phyloP scores from a whole-genome alignment of 2,888 invertebrate genomes.

The Volucella inanis region DNA sequence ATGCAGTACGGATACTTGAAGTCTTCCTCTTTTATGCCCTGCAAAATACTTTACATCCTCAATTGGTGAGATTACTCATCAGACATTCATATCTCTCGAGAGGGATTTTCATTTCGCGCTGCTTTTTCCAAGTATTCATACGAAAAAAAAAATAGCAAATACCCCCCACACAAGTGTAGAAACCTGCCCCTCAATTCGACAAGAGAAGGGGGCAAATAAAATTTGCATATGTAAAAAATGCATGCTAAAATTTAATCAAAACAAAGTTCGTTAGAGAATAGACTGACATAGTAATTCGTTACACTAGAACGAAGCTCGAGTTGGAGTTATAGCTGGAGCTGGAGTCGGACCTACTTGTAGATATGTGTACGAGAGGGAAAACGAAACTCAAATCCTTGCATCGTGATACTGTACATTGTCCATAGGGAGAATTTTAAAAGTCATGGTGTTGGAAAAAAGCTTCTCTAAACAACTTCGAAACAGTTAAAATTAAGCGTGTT shows the following conservation, averaged over 20 bases:
- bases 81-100: conserved; percentile 75
- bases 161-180: not conserved
- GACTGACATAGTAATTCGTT: conserved; percentile 74
- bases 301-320: conserved; percentile 30
- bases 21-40: conserved; percentile 15
- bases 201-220: conserved; percentile 29
- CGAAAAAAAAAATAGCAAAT: conserved; percentile 17
- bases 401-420: conserved; percentile 43
- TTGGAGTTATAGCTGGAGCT: not conserved
- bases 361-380: conserved; percentile 2
- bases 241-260: conserved; percentile 77
- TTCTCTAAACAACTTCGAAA: conserved; percentile 62
- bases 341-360: conserved; percentile 15
- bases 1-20: conserved; percentile 44
- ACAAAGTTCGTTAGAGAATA: conserved; percentile 76
- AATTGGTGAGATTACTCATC: conserved; percentile 74
- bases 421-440: conserved; percentile 59
- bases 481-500: conserved; percentile 62
- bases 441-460: conserved; percentile 32
- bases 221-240: conserved; percentile 75
- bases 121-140: conserved; percentile 8
- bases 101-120: conserved; percentile 71
- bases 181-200: not conserved
- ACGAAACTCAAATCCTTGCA: conserved; percentile 23
- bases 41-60: conserved; percentile 60